A percentile compares a stretch with the other conserved stretches of the same genome.
Evolutionary conservation across 1,140 invertebrate genomes (phyloP).

Genomic region (Aphaenogaster rudis): DNA sequence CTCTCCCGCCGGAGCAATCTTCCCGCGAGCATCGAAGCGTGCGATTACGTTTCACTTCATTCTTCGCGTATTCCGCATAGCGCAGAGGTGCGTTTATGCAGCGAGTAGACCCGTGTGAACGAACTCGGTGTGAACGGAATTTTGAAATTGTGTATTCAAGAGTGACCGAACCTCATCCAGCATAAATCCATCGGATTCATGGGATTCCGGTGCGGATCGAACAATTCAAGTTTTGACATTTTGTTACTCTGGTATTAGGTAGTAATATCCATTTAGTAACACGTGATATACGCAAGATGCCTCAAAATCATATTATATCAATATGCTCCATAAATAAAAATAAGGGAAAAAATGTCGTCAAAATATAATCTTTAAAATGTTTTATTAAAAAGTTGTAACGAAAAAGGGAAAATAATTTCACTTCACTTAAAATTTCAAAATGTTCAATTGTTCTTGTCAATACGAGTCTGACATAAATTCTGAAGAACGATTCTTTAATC

Average conservation of each 20-base stretch:
- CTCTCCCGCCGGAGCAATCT: slow-evolving; percentile 42
- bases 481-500: slow-evolving; percentile 16
- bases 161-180: slow-evolving; percentile 52
- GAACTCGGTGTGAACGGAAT: slow-evolving; percentile 62
- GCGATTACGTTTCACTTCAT: slow-evolving; percentile 64
- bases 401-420: neutral
- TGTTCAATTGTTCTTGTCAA: neutral
- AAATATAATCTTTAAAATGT: neutral
- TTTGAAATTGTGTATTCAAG: slow-evolving; percentile 59
- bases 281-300: neutral
- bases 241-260: slow-evolving; percentile 15
- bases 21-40: slow-evolving; percentile 62
- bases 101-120: slow-evolving; percentile 52
- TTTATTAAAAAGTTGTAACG: neutral
- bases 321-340: neutral
- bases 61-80: slow-evolving; percentile 63
- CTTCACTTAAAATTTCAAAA: neutral
- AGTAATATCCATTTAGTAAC: slow-evolving; percentile 39
- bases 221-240: slow-evolving; percentile 51
- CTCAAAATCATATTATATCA: neutral
- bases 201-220: slow-evolving; percentile 39
- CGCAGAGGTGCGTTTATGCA: slow-evolving; percentile 61
- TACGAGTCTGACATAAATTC: neutral
- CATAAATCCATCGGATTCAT: slow-evolving; percentile 56
- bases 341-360: neutral